phyloP scores from a whole-genome alignment of 2,888 invertebrate species.

The Subacronicta megacephala region DNA sequence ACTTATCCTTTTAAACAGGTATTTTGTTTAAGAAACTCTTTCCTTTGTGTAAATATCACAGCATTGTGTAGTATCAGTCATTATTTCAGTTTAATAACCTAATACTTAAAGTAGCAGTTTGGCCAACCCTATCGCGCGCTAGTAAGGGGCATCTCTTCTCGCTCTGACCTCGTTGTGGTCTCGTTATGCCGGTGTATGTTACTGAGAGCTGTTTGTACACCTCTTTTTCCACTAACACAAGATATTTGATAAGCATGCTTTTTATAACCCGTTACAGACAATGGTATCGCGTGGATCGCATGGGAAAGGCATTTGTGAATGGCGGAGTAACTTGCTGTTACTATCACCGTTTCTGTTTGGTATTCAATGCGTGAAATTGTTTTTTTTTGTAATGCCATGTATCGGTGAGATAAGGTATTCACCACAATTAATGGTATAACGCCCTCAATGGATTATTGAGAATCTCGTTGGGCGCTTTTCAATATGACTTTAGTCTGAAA shows the following conservation, averaged over 20 bases:
- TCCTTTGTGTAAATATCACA: no score
- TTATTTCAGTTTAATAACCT: no score
- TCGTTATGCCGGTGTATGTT: constrained; percentile 50
- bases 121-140: constrained; percentile 48
- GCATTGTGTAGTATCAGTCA: no score
- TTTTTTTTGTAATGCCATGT: neutral
- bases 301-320: constrained; percentile 27
- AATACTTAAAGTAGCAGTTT: constrained; percentile 9
- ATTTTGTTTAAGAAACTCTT: no score
- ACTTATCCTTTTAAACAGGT: no score
- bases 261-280: constrained; percentile 39
- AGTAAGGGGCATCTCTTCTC: constrained; percentile 50
- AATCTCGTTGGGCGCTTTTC: neutral
- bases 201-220: constrained; percentile 42
- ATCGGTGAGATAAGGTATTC: neutral
- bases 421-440: neutral
- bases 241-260: constrained; percentile 48
- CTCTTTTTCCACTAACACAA: constrained; percentile 25
- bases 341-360: neutral
- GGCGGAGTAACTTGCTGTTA: constrained; percentile 1
- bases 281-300: constrained; percentile 24
- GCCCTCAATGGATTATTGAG: neutral
- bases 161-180: constrained; percentile 57
- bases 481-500: no score
- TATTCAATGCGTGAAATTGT: constrained; percentile 3